These are phyloP conservation scores for Genyomyrus donnyi DNA, from an alignment of 2,113 vertebrate species.

Conservation along the genomic window DNA sequence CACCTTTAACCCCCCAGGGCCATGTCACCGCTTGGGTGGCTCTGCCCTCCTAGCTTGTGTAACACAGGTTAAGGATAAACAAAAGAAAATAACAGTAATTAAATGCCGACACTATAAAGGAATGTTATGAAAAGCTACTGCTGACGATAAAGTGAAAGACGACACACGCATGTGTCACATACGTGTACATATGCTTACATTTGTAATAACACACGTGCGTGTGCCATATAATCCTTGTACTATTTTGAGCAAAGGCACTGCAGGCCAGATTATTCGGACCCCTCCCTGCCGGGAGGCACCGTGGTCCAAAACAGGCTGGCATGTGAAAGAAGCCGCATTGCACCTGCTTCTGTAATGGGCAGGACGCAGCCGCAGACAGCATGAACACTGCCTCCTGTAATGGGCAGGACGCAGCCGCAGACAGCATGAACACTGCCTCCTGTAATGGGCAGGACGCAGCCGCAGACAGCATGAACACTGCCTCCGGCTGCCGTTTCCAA, in stretches of 20 bases:
- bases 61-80: background rate
- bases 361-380: background rate
- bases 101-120: conserved; percentile 44
- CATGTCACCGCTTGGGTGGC: conserved; percentile 31
- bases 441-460: background rate
- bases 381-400: background rate
- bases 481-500: background rate
- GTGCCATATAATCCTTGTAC: conserved; percentile 37
- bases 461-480: background rate
- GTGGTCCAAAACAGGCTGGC: conserved; percentile 31
- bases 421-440: background rate
- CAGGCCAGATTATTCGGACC: conserved; percentile 28
- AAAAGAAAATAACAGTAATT: background rate
- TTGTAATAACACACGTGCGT: too few species aligned
- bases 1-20: conserved; percentile 50
- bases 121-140: conserved; percentile 51
- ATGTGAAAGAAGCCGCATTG: conserved; percentile 5
- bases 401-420: background rate
- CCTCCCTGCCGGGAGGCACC: background rate
- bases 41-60: conserved; percentile 35
- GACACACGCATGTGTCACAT: background rate
- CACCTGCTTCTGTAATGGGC: background rate
- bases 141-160: background rate
- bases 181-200: background rate
- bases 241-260: conserved; percentile 31